Percentiles rank a stretch among this genome's conserved stretches.
These are phyloP conservation scores for Hippocampus comes DNA, from an alignment of 2,113 vertebrate species.

Conservation along the genomic window DNA sequence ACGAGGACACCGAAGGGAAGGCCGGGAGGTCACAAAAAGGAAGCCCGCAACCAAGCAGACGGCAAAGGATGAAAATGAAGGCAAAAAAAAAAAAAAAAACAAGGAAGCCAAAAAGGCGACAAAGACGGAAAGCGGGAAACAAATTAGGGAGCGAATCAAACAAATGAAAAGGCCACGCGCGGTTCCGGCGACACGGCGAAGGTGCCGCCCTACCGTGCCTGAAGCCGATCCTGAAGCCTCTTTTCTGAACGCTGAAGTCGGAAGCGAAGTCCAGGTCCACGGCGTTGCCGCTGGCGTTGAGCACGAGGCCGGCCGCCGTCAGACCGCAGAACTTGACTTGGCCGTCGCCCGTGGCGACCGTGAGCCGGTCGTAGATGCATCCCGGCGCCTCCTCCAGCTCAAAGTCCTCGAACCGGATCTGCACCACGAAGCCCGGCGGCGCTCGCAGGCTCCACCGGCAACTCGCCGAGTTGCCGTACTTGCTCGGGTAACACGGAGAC, in stretches of 20 bases:
- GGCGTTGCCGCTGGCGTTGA: slow-evolving; percentile 88
- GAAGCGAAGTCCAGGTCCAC: slow-evolving; percentile 89
- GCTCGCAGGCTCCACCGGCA: slow-evolving; percentile 89
- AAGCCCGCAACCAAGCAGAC: background rate
- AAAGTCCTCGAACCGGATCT: slow-evolving; percentile 91
- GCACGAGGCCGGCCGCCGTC: slow-evolving; percentile 87
- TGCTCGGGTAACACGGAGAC: slow-evolving; percentile 88
- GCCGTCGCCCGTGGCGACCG: slow-evolving; percentile 80
- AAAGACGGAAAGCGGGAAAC: background rate
- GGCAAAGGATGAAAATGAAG: background rate
- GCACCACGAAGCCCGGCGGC: slow-evolving; percentile 86
- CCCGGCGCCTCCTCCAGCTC: slow-evolving; percentile 89
- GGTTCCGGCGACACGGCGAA: too few relatives aligned
- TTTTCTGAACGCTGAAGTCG: slow-evolving; percentile 96
- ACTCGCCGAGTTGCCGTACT: slow-evolving; percentile 82
- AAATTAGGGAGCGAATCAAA: background rate
- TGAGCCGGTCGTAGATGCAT: slow-evolving; percentile 89
- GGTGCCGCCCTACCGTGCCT: slow-evolving; percentile 47
- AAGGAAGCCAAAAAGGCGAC: background rate
- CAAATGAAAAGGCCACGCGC: too few relatives aligned
- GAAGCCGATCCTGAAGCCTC: slow-evolving; percentile 80
- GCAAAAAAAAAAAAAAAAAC: too few relatives aligned
- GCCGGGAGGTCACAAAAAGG: too few relatives aligned
- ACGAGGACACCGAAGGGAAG: too few relatives aligned
- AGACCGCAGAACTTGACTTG: slow-evolving; percentile 84